phyloP scores from a whole-genome alignment of 2,113 vertebrate species.

The Oxyura jamaicensis region DNA sequence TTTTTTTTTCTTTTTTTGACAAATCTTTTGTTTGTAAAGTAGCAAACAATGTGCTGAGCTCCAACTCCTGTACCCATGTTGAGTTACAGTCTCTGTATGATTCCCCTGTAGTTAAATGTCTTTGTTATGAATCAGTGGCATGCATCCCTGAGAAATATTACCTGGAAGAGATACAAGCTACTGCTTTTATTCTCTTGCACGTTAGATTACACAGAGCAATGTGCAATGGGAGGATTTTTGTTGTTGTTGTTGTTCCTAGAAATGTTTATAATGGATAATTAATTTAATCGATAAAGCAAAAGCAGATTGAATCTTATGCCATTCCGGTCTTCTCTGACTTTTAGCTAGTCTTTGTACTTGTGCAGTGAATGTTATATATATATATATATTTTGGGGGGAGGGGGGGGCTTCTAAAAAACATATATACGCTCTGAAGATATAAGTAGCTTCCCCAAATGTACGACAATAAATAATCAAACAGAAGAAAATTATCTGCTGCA shows the following conservation, averaged over 20 bases:
- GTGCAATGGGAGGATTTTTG: not conserved
- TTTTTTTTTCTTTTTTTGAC: not conserved
- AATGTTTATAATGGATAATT: not conserved
- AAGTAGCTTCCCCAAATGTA: not conserved
- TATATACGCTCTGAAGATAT: not conserved
- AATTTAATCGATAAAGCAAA: not conserved
- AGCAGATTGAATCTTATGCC: not conserved
- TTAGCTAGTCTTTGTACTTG: not conserved
- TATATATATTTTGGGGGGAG: too few relatives aligned
- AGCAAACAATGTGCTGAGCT: not conserved
- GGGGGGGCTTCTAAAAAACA: not conserved
- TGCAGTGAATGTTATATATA: not conserved
- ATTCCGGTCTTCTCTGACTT: not conserved
- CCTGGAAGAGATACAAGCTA: not conserved
- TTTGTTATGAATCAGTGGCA: not conserved
- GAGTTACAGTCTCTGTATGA: not conserved
- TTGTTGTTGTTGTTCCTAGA: not conserved
- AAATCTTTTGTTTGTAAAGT: not conserved
- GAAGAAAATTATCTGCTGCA: not conserved
- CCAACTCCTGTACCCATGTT: not conserved
- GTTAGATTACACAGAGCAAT: not conserved
- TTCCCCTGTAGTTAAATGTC: not conserved
- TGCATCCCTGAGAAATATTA: not conserved
- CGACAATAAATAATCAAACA: not conserved
- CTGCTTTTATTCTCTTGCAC: not conserved